Percentiles rank a stretch among this genome's conserved stretches.
Evolutionary conservation across 2,888 invertebrate genomes (phyloP).

Genomic region (Kuschelorhynchus macadamiae): DNA sequence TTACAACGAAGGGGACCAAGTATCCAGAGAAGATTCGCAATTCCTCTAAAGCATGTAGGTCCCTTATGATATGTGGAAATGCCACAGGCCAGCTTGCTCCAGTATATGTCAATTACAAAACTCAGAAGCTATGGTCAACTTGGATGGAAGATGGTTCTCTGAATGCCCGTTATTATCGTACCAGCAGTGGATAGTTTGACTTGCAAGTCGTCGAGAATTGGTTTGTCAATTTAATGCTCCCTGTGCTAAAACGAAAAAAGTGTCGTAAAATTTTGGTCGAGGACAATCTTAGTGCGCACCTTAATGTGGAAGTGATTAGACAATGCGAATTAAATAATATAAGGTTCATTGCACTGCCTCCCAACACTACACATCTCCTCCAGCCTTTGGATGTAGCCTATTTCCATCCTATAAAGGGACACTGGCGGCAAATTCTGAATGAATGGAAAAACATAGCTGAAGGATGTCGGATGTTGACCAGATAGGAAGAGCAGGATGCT

Average conservation of each 20-base stretch:
- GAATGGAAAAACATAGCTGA: neutral
- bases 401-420: slow-evolving; percentile 4
- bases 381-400: slow-evolving; percentile 22
- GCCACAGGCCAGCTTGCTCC: slow-evolving; percentile 56
- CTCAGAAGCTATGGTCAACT: slow-evolving; percentile 57
- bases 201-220: slow-evolving; percentile 39
- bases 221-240: slow-evolving; percentile 8
- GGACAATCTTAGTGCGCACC: too few relatives aligned
- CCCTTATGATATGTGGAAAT: slow-evolving; percentile 51
- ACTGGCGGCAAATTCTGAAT: too few relatives aligned
- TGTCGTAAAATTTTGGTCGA: too few relatives aligned
- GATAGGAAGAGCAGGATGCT: too few relatives aligned
- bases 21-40: too few relatives aligned
- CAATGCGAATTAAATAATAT: slow-evolving; percentile 40
- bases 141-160: slow-evolving; percentile 59
- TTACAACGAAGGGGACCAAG: too few relatives aligned
- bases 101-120: slow-evolving; percentile 58
- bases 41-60: slow-evolving; percentile 2
- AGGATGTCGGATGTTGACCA: slow-evolving; percentile 10
- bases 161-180: slow-evolving; percentile 59
- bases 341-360: slow-evolving; percentile 18
- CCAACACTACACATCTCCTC: slow-evolving; percentile 22
- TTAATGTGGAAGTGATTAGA: slow-evolving; percentile 42
- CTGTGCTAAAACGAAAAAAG: too few relatives aligned
- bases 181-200: slow-evolving; percentile 27